Conservation (phyloP, 2,888 invertebrate species). For the Trypoxylon attenuatum region DNA sequence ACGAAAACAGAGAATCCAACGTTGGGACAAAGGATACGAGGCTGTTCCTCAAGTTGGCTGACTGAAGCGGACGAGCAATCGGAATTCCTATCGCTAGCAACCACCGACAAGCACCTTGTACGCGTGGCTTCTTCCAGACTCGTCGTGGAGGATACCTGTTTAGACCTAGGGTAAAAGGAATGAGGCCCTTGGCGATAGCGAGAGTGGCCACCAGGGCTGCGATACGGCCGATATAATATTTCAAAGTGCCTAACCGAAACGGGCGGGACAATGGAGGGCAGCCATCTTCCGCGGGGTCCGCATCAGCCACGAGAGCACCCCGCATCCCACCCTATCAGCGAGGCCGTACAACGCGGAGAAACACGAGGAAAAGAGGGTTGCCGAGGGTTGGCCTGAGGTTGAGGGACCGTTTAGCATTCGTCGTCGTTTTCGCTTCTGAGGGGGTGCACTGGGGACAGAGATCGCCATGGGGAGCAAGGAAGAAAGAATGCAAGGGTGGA, state of each 20-base stretch:
- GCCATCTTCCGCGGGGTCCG: constrained; percentile 60
- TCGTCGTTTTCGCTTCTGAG: constrained; percentile 56
- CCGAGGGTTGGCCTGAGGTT: constrained; percentile 61
- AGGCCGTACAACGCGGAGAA: constrained; percentile 54
- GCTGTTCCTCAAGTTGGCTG: background rate
- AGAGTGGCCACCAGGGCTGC: constrained; percentile 39
- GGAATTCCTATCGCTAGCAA: background rate
- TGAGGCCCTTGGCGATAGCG: background rate
- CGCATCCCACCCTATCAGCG: constrained; percentile 51
- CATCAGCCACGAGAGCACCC: constrained; percentile 46
- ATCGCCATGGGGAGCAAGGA: background rate
- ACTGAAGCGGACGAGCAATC: background rate
- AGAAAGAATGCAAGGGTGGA: constrained; percentile 33
- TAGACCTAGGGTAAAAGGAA: background rate
- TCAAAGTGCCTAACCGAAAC: constrained; percentile 67
- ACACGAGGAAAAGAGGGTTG: constrained; percentile 57
- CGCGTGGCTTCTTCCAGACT: no score
- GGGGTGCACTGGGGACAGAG: constrained; percentile 20
- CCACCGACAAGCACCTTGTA: no score
- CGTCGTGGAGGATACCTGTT: no score
- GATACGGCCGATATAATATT: constrained; percentile 68
- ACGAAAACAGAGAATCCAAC: constrained; percentile 57
- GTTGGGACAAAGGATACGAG: constrained; percentile 49
- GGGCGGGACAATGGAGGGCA: constrained; percentile 61
- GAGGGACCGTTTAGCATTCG: constrained; percentile 70